Conservation (phyloP, 2,797 vertebrate species). For the Mallotus villosus region DNA sequence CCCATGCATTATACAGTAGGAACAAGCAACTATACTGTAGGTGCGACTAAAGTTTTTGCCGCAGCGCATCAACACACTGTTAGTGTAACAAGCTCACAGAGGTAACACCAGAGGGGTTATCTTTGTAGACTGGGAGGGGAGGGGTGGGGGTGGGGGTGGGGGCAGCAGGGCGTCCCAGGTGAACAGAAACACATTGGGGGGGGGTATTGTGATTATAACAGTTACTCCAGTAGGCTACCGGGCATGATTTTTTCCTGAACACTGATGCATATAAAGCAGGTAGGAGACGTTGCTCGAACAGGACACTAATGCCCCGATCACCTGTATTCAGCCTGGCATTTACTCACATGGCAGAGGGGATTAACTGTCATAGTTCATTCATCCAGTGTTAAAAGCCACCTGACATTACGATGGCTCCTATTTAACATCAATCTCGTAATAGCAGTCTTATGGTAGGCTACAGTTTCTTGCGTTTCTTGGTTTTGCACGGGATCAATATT, state of each 20-base stretch:
- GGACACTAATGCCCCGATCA: conserved; percentile 10
- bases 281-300: neutral
- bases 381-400: conserved; percentile 41
- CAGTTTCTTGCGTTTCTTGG: conserved; percentile 5
- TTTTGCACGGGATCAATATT: conserved; percentile 30
- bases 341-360: conserved; percentile 27
- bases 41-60: conserved; percentile 16
- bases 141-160: conserved; percentile 18
- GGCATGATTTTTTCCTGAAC: neutral
- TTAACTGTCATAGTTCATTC: conserved; percentile 52
- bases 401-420: conserved; percentile 34
- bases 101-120: conserved; percentile 5
- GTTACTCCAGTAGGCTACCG: neutral
- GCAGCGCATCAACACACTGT: neutral
- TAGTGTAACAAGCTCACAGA: conserved; percentile 21
- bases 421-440: conserved; percentile 26
- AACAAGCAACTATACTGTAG: neutral
- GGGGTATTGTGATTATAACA: neutral
- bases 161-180: conserved; percentile 20
- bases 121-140: conserved; percentile 34
- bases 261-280: neutral
- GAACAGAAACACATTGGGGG: neutral
- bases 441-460: conserved; percentile 5
- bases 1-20: no score
- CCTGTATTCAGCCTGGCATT: neutral